Conservation (phyloP, 1,140 invertebrate species). For the Drosophila pseudoananassae region DNA sequence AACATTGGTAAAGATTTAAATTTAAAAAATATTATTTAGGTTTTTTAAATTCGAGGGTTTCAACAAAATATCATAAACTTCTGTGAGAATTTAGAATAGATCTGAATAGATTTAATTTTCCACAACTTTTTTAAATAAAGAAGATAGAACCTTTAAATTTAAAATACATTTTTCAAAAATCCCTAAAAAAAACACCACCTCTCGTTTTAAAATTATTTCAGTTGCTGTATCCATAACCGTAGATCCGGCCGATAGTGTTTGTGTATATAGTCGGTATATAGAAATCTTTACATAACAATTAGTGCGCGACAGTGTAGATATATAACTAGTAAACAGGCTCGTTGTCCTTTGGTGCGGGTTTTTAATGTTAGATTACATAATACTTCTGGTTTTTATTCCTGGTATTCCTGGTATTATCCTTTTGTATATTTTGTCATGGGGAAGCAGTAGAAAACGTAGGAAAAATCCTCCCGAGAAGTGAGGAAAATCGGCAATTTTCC, state of each 20-base stretch:
- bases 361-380: slow-evolving; percentile 29
- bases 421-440: not conserved
- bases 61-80: no score
- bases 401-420: not conserved
- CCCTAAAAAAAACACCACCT: not conserved
- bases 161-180: no score
- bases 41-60: no score
- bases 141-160: no score
- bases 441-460: slow-evolving; percentile 66
- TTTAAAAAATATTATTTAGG: no score
- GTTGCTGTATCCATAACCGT: not conserved
- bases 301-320: slow-evolving; percentile 27
- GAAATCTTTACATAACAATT: slow-evolving; percentile 39
- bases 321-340: slow-evolving; percentile 60
- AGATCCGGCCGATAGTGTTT: slow-evolving; percentile 14
- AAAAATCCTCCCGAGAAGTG: slow-evolving; percentile 22
- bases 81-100: no score
- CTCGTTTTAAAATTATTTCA: slow-evolving; percentile 2
- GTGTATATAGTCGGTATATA: slow-evolving; percentile 12
- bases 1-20: no score
- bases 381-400: slow-evolving; percentile 28
- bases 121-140: no score
- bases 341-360: slow-evolving; percentile 68
- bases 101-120: no score
- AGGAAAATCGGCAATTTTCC: slow-evolving; percentile 63